Evolutionary conservation across 2,888 invertebrate genomes (phyloP).

Genomic region (Philhelius pedissequus): DNA sequence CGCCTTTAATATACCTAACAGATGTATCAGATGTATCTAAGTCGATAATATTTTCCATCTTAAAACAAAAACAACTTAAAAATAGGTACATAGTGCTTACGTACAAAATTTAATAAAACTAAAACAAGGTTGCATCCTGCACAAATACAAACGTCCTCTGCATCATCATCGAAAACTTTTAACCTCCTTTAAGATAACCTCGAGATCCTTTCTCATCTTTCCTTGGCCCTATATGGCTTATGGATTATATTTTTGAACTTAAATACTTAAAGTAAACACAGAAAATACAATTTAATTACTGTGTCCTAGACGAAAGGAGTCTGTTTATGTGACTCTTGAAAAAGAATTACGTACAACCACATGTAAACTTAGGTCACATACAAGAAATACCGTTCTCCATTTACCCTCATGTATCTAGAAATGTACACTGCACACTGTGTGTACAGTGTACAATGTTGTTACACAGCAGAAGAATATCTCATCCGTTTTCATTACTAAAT

Average conservation of each 20-base stretch:
- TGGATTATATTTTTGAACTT: slow-evolving; percentile 2
- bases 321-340: not conserved
- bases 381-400: not conserved
- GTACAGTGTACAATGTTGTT: no score
- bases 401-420: not conserved
- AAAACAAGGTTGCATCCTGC: not conserved
- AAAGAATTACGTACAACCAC: not conserved
- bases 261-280: slow-evolving; percentile 14
- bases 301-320: not conserved
- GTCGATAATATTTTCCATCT: not conserved
- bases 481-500: slow-evolving; percentile 61
- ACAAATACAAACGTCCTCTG: no score
- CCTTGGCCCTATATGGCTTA: not conserved
- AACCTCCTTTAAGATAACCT: not conserved
- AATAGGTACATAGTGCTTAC: not conserved
- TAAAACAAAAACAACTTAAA: not conserved
- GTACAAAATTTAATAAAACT: not conserved
- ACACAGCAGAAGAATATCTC: slow-evolving; percentile 17
- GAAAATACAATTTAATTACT: slow-evolving; percentile 54
- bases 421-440: not conserved
- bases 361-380: not conserved
- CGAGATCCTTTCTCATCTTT: not conserved
- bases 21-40: no score
- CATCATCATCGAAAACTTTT: slow-evolving; percentile 14
- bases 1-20: no score